phyloP scores from a whole-genome alignment of 2,797 vertebrate genomes.

The Chelon labrosus region DNA sequence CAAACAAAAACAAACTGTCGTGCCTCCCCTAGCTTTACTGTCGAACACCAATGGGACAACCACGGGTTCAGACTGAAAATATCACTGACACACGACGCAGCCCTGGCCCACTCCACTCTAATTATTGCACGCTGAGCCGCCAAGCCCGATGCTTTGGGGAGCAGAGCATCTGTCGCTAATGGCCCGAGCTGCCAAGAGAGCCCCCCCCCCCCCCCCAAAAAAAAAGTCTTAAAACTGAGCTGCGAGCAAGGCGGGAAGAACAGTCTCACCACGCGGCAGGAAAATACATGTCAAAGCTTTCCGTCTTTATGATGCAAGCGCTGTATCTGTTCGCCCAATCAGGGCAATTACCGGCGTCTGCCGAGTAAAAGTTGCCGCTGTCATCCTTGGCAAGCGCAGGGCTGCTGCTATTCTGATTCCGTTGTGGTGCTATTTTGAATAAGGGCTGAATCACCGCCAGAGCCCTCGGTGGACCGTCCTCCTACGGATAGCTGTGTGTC shows the following conservation, averaged over 20 bases:
- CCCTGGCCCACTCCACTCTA: constrained; percentile 38
- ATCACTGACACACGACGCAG: constrained; percentile 25
- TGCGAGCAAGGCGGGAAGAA: not conserved
- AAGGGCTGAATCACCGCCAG: constrained; percentile 34
- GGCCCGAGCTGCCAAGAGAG: constrained; percentile 46
- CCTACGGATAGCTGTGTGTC: constrained; percentile 26
- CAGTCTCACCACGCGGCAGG: constrained; percentile 1
- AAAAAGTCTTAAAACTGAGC: constrained; percentile 42
- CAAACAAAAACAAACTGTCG: constrained; percentile 21
- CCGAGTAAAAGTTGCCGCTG: constrained; percentile 33
- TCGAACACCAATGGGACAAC: constrained; percentile 10
- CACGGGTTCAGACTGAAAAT: constrained; percentile 21
- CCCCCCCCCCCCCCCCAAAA: constrained; percentile 13
- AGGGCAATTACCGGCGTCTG: constrained; percentile 24
- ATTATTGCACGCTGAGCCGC: constrained; percentile 58
- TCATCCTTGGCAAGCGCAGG: constrained; percentile 41
- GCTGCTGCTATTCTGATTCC: constrained; percentile 37
- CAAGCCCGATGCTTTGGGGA: constrained; percentile 56
- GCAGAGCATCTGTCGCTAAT: constrained; percentile 68
- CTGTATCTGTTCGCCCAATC: constrained; percentile 27
- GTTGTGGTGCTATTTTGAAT: constrained; percentile 45
- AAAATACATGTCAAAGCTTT: constrained; percentile 20
- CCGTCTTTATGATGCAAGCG: constrained; percentile 11
- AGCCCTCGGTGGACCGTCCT: constrained; percentile 23
- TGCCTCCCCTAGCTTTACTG: not conserved